A percentile compares a stretch with the other conserved stretches of the same genome.
Conservation (phyloP, 2,888 invertebrate species). For the Molanna angustata region DNA sequence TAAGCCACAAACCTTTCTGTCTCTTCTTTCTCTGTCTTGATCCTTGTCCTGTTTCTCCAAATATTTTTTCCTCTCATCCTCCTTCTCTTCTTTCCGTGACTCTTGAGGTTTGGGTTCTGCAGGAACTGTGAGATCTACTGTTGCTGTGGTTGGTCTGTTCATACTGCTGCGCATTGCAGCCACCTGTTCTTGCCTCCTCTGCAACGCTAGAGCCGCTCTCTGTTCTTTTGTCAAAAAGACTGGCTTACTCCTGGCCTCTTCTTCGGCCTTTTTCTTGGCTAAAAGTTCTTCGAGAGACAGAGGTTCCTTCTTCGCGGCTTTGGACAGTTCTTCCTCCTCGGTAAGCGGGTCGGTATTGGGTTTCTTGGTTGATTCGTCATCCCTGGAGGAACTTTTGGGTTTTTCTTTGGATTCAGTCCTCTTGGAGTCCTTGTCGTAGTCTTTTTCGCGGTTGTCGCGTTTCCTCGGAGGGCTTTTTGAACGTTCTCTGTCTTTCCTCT, state of each 20-base stretch:
- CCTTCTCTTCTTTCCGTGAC: slow-evolving; percentile 39
- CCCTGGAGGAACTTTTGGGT: slow-evolving; percentile 39
- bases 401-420: slow-evolving; percentile 41
- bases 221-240: slow-evolving; percentile 97
- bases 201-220: slow-evolving; percentile 84
- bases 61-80: slow-evolving; percentile 46
- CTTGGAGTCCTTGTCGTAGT: slow-evolving; percentile 43
- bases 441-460: slow-evolving; percentile 36
- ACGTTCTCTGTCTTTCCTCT: slow-evolving; percentile 36
- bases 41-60: slow-evolving; percentile 48
- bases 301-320: slow-evolving; percentile 66
- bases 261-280: slow-evolving; percentile 94
- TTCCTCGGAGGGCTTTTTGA: slow-evolving; percentile 31
- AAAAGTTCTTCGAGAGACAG: slow-evolving; percentile 93
- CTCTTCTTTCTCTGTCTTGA: slow-evolving; percentile 33
- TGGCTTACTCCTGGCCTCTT: slow-evolving; percentile 92
- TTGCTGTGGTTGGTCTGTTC: slow-evolving; percentile 48
- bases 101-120: slow-evolving; percentile 37
- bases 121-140: slow-evolving; percentile 53
- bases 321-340: slow-evolving; percentile 48
- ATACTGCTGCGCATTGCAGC: slow-evolving; percentile 72
- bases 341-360: slow-evolving; percentile 40
- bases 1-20: too few species aligned
- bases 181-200: slow-evolving; percentile 85
- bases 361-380: slow-evolving; percentile 40